These are phyloP conservation scores for Prunella himalayana DNA, from an alignment of 2,113 vertebrate genomes.

Conservation along the genomic window DNA sequence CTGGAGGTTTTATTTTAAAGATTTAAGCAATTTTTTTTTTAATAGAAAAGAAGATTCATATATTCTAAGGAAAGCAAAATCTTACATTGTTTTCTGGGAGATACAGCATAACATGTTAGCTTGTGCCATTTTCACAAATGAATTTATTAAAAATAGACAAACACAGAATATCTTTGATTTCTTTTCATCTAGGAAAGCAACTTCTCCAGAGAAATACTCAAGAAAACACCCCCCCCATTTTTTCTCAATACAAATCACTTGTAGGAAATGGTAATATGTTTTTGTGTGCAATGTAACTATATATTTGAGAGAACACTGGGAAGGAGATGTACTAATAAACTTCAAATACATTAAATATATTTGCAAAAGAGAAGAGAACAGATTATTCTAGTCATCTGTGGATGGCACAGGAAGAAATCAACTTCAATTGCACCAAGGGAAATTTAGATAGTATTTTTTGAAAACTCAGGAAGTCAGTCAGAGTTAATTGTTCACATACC, in stretches of 20 bases:
- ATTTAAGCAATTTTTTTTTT: neutral
- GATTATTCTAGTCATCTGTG: neutral
- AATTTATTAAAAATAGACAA: neutral
- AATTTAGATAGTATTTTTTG: neutral
- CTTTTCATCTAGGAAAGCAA: neutral
- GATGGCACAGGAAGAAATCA: neutral
- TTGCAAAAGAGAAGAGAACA: neutral
- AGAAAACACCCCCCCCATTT: neutral
- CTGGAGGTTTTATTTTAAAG: neutral
- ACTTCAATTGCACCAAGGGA: neutral
- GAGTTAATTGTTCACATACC: neutral
- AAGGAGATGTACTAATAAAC: neutral
- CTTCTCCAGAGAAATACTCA: neutral
- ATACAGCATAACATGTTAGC: neutral
- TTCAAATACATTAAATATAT: neutral
- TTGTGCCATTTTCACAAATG: neutral
- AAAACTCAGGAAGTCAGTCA: neutral
- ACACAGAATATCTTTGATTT: neutral
- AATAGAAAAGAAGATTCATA: neutral
- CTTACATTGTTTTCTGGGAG: neutral
- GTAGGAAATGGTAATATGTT: neutral
- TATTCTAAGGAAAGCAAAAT: neutral
- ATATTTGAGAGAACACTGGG: neutral
- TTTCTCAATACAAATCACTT: neutral
- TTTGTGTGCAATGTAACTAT: neutral